Conservation (phyloP, 2,888 invertebrate species). For the Thereva nobilitata region DNA sequence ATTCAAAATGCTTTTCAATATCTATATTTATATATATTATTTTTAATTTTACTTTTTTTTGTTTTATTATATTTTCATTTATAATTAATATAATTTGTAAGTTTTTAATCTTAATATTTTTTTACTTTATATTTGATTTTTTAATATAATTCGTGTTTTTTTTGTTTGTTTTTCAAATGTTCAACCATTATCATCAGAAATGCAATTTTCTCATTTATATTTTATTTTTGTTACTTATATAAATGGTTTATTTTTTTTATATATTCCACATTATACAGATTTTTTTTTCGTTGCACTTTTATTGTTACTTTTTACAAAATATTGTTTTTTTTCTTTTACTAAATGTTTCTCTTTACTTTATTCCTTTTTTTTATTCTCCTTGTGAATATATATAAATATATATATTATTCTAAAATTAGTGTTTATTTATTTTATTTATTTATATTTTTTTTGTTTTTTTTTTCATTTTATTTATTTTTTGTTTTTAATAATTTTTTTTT, state of each 20-base stretch:
- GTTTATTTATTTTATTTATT: constrained; percentile 30
- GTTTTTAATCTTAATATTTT: too few species aligned
- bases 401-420: too few species aligned
- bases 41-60: too few species aligned
- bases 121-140: too few species aligned
- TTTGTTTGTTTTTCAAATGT: too few species aligned
- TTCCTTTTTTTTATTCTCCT: too few species aligned
- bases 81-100: too few species aligned
- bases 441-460: constrained; percentile 11
- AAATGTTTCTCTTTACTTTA: not conserved
- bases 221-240: constrained; percentile 10
- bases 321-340: constrained; percentile 23
- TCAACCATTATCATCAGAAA: constrained; percentile 5
- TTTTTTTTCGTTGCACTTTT: constrained; percentile 29
- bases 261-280: constrained; percentile 13
- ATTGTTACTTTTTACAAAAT: constrained; percentile 35
- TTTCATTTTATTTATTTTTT: constrained; percentile 15
- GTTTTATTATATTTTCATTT: too few species aligned
- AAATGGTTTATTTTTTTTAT: constrained; percentile 12
- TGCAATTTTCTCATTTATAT: constrained; percentile 9
- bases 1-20: too few species aligned
- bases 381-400: too few species aligned
- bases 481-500: constrained; percentile 19
- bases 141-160: too few species aligned
- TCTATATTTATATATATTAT: too few species aligned